Evolutionary conservation across 1,140 invertebrate species (phyloP).

Genomic region (Wasmannia auropunctata): DNA sequence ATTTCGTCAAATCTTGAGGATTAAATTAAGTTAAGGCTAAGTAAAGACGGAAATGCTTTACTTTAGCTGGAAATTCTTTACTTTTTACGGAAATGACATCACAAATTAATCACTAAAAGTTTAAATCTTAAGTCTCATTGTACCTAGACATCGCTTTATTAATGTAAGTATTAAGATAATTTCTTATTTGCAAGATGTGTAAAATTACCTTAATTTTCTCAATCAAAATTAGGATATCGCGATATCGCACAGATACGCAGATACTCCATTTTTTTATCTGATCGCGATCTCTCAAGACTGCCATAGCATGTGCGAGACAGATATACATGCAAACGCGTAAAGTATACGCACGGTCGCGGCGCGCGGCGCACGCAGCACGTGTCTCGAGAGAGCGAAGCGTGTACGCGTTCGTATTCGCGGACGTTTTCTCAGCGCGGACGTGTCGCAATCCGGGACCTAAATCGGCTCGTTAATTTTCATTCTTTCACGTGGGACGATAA

Average conservation of each 20-base stretch:
- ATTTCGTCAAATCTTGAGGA: no score
- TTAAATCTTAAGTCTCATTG: no score
- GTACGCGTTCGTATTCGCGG: conserved; percentile 1
- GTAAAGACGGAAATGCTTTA: no score
- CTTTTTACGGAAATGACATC: no score
- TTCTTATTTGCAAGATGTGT: neutral
- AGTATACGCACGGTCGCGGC: neutral
- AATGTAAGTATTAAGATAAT: no score
- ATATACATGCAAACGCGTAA: neutral
- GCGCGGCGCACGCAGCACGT: neutral
- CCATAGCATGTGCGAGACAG: neutral
- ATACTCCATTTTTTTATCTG: neutral
- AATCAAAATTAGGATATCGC: neutral
- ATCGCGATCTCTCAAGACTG: neutral
- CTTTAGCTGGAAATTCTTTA: no score
- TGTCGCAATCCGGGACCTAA: conserved; percentile 60
- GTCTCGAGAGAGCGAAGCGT: neutral
- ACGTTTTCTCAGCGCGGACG: conserved; percentile 41
- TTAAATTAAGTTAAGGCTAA: no score
- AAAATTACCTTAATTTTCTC: neutral
- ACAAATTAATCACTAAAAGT: no score
- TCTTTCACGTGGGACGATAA: conserved; percentile 73
- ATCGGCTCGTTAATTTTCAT: conserved; percentile 79
- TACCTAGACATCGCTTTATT: no score
- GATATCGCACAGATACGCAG: neutral